Evolutionary conservation across 2,797 vertebrate genomes (phyloP).

Genomic region (Tinamus major): DNA sequence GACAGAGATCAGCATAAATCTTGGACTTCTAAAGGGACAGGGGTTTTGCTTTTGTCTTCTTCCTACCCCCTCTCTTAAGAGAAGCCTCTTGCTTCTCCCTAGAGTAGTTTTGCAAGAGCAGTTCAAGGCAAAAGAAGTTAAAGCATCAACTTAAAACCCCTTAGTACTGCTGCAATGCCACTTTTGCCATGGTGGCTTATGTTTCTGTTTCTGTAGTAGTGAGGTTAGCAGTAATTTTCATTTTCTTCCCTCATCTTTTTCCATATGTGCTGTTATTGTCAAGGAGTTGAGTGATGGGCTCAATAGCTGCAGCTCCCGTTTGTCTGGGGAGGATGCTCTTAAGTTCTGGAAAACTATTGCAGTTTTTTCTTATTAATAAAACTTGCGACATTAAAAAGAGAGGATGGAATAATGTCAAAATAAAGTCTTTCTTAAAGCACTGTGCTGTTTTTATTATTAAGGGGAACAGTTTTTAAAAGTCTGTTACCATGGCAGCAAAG

Average conservation of each 20-base stretch:
- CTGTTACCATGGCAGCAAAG: conserved; percentile 73
- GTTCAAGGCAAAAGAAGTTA: background rate
- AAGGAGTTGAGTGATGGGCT: background rate
- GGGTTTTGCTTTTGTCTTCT: background rate
- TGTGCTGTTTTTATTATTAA: conserved; percentile 59
- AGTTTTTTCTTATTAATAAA: conserved; percentile 40
- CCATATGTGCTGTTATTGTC: background rate
- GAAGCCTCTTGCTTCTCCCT: background rate
- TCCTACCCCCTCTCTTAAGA: background rate
- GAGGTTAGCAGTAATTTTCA: background rate
- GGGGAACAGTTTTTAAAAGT: conserved; percentile 70
- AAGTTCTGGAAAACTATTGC: conserved; percentile 34
- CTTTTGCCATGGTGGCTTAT: background rate
- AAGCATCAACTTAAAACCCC: background rate
- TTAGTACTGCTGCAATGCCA: background rate
- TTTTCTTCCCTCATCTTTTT: background rate
- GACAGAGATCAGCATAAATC: background rate
- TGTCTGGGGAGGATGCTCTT: background rate
- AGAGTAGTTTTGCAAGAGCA: background rate
- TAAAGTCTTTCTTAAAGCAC: conserved; percentile 60
- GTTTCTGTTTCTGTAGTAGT: background rate
- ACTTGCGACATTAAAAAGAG: conserved; percentile 46
- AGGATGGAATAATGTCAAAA: conserved; percentile 71
- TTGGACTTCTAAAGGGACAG: background rate
- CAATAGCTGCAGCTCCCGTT: background rate